Conservation (phyloP, 2,797 vertebrate species). For the Ptychobarbus kaznakovi region DNA sequence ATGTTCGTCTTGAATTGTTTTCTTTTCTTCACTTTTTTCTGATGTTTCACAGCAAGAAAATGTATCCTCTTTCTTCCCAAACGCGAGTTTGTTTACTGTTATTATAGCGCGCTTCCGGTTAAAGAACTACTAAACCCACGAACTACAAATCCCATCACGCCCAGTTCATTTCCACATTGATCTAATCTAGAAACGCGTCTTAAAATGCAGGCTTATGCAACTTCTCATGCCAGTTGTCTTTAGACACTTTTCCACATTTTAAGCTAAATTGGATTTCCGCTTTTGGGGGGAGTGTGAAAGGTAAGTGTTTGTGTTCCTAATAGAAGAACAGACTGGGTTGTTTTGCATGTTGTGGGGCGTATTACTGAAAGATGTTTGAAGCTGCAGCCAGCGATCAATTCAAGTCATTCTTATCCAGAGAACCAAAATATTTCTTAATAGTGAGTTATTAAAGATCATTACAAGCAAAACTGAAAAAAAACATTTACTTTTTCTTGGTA, state of each 20-base stretch:
- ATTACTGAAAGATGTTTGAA: not conserved
- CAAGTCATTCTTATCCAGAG: slow-evolving; percentile 8
- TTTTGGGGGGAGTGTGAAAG: slow-evolving; percentile 5
- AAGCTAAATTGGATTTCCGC: not conserved
- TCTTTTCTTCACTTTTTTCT: not conserved
- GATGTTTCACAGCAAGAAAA: not conserved
- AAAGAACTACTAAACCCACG: slow-evolving; percentile 40
- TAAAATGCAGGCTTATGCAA: slow-evolving; percentile 3
- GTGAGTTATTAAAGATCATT: not conserved
- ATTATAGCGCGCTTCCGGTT: slow-evolving; percentile 14
- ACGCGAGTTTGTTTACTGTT: slow-evolving; percentile 12
- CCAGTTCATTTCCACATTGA: not conserved
- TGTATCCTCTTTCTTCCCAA: not conserved
- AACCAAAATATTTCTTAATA: not conserved
- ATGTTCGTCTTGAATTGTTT: not conserved
- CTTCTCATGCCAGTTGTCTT: not conserved
- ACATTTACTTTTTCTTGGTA: not conserved
- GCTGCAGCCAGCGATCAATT: slow-evolving; percentile 6
- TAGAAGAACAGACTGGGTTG: not conserved
- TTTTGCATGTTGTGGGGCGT: slow-evolving; percentile 29
- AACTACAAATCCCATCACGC: slow-evolving; percentile 25
- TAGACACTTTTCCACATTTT: not conserved
- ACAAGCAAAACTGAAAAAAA: not conserved
- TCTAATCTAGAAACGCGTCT: slow-evolving; percentile 49
- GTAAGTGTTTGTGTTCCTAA: slow-evolving; percentile 15